Evolutionary conservation across 2,113 vertebrate genomes (phyloP), one percentile per base, ranked within the genome.

Genomic region (Hydrolagus affinis): DNA sequence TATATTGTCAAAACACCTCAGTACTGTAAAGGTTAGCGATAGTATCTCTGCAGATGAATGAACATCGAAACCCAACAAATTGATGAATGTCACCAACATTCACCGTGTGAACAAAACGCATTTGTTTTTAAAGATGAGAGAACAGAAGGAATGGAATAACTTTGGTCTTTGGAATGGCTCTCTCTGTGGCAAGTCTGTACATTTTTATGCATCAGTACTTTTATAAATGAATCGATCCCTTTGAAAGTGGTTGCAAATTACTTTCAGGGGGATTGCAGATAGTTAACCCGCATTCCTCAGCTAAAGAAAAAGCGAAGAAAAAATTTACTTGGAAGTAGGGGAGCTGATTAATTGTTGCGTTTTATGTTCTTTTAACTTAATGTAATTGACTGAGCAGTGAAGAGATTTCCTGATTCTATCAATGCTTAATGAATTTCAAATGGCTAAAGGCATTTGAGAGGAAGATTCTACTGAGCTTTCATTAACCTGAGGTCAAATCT

Each of bases 401-500:
- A 57, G 44, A n/a, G 23, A 60, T 8, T 44, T 14, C 19, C 75
- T 76, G 4, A 25, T n/a, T 60, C n/a, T 15, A 78, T 15, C 15
- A 78, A 78, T 28, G 4, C 14, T 80, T 80, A 80, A 9, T 19
- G 14, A 15, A 80, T 66, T 60, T 64, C 19, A 64, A 30, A 30
- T 66, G 23, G 60, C 60, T 15, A 28, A 25, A 21, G 30, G 25
- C 60, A 83, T 4, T 1, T 15, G 1, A 8, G 60, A 19, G 8
- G 62, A 8, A 32, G 57, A 60, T 17, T 30, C 8, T 66, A 17
- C n/a, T 14, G 66, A 66, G 60, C 77, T 83, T 83, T 62, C 60
- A 83, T 78, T 60, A 25, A 71, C 70, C 70, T 71, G 25, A 80
- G 12, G 57, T 59, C 44, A 76, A 59, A 19, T 32, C 74, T 76